These are phyloP conservation scores for Crematogaster levior DNA, from an alignment of 2,888 invertebrate genomes.

Conservation along the genomic window DNA sequence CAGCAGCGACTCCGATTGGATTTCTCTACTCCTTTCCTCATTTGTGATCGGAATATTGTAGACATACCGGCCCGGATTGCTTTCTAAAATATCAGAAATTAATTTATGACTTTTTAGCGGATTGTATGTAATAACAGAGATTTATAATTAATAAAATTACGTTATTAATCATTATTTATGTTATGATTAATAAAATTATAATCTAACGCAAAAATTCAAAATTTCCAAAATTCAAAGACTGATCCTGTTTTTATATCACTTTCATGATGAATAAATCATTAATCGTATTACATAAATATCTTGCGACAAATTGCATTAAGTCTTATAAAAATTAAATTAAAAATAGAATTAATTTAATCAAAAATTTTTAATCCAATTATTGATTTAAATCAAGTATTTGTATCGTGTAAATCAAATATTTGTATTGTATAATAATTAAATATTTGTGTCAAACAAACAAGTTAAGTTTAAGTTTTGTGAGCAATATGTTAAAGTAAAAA, in stretches of 20 bases:
- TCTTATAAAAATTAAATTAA: background rate
- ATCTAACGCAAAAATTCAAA: background rate
- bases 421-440: background rate
- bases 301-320: background rate
- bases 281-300: background rate
- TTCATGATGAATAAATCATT: background rate
- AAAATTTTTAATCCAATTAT: background rate
- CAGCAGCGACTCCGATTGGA: background rate
- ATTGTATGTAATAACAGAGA: background rate
- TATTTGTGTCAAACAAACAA: background rate
- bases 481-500: background rate
- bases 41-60: background rate
- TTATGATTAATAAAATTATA: background rate
- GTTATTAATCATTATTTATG: background rate
- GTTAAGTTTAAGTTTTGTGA: background rate
- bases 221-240: background rate
- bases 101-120: background rate
- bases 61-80: too few species aligned
- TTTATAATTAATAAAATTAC: background rate
- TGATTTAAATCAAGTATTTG: background rate
- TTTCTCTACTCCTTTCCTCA: too few species aligned
- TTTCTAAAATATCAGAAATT: background rate
- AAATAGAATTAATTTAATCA: background rate
- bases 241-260: background rate
- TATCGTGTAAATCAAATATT: background rate